Percentiles rank a stretch among this genome's conserved stretches.
phyloP scores from a whole-genome alignment of 2,797 vertebrate genomes.

The Allobates femoralis region DNA sequence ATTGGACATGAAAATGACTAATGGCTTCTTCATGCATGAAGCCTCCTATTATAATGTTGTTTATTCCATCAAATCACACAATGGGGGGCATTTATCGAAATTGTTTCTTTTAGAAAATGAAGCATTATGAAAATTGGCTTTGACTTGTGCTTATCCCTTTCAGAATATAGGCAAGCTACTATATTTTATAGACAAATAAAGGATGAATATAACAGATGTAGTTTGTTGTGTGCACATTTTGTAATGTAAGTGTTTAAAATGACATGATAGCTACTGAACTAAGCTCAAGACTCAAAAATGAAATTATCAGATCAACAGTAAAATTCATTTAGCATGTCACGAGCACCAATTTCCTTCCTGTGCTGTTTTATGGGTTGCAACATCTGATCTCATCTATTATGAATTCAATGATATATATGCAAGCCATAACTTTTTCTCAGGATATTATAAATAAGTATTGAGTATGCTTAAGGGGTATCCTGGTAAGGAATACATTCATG shows the following conservation, averaged over 20 bases:
- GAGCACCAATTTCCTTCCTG: background rate
- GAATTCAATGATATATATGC: background rate
- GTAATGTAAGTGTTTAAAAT: background rate
- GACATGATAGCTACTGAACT: background rate
- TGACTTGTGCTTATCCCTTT: background rate
- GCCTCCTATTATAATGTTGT: background rate
- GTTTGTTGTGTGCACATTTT: background rate
- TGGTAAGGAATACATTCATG: background rate
- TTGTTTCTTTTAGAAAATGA: background rate
- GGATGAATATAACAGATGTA: background rate
- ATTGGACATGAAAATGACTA: background rate
- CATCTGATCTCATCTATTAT: background rate
- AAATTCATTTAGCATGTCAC: background rate
- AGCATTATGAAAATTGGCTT: background rate
- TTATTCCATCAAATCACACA: background rate
- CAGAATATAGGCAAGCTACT: background rate
- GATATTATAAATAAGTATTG: background rate
- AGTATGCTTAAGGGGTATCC: background rate
- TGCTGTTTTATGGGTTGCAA: background rate
- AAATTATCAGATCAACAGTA: background rate
- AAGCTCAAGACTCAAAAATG: background rate
- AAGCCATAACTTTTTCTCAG: background rate
- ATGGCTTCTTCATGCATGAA: conserved; percentile 16
- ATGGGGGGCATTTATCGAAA: conserved; percentile 4
- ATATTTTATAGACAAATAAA: background rate